Evolutionary conservation across 2,797 vertebrate species (phyloP).

Genomic region (Pangasius djambal): DNA sequence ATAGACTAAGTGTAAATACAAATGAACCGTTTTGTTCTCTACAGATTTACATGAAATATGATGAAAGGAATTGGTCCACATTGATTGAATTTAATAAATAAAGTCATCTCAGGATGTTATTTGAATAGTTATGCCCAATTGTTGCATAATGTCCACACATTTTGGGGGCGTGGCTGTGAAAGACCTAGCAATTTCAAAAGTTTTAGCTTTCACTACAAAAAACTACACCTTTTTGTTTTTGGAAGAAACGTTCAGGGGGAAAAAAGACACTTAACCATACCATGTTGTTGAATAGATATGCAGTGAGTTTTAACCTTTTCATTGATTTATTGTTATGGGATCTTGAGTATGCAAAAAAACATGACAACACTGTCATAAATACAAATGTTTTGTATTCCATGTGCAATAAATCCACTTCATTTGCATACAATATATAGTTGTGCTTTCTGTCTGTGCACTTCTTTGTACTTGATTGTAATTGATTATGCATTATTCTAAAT

Average conservation of each 20-base stretch:
- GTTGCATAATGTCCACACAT: background rate
- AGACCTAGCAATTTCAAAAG: background rate
- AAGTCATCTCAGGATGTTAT: background rate
- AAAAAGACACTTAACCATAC: background rate
- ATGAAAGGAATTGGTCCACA: background rate
- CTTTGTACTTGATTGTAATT: background rate
- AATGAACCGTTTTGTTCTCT: no score
- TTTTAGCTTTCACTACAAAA: background rate
- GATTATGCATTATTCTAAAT: background rate
- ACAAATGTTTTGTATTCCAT: background rate
- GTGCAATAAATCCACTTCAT: background rate
- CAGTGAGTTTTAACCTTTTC: background rate
- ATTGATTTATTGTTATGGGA: background rate
- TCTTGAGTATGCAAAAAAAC: background rate
- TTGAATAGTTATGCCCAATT: background rate
- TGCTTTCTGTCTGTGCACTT: background rate
- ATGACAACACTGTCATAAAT: background rate
- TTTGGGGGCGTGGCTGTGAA: background rate
- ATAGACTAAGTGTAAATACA: no score
- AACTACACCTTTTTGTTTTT: background rate
- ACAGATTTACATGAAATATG: no score
- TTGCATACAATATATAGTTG: constrained; percentile 14
- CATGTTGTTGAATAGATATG: background rate
- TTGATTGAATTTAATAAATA: background rate
- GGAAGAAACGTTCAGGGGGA: background rate